A percentile compares a stretch with the other conserved stretches of the same genome.
phyloP scores from a whole-genome alignment of 92 coral and sea anemone species.

The Parazoanthus darwini region DNA sequence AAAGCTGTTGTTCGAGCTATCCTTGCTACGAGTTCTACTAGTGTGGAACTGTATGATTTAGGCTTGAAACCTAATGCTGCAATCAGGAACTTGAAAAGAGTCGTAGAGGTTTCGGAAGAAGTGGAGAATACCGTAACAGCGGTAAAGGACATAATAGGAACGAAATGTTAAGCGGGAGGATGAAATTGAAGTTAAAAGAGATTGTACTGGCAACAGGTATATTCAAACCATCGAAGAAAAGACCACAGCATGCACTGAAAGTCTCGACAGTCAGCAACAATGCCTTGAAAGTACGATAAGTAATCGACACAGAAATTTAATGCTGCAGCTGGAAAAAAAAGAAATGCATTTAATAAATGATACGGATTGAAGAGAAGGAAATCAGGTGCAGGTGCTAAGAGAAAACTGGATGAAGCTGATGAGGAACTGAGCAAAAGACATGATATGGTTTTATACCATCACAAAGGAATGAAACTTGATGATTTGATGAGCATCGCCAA shows the following conservation, averaged over 20 bases:
- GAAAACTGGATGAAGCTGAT: slow-evolving; percentile 48
- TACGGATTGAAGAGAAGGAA: slow-evolving; percentile 37
- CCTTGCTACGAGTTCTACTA: no score
- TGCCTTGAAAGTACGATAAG: slow-evolving; percentile 11
- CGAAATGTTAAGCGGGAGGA: slow-evolving; percentile 40
- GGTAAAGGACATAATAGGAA: slow-evolving; percentile 49
- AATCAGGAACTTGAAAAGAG: no score
- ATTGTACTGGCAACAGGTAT: slow-evolving; percentile 50
- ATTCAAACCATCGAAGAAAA: slow-evolving; percentile 50
- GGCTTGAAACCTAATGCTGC: no score
- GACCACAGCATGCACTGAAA: slow-evolving; percentile 27
- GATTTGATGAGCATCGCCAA: no score
- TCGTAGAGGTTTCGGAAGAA: no score
- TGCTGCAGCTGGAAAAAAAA: slow-evolving; percentile 29
- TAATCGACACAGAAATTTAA: slow-evolving; percentile 38
- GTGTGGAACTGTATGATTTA: no score
- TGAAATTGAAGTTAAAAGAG: slow-evolving; percentile 42
- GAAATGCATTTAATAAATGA: slow-evolving; percentile 41
- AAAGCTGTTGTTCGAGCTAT: no score
- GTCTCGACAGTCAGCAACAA: slow-evolving; percentile 35
- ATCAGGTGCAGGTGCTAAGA: slow-evolving; percentile 52
- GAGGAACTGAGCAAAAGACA: no score
- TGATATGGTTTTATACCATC: no score
- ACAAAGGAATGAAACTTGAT: no score
- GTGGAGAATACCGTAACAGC: neutral